These are phyloP conservation scores for Allophyes oxyacanthae DNA, from an alignment of 2,888 invertebrate species.

Conservation along the genomic window DNA sequence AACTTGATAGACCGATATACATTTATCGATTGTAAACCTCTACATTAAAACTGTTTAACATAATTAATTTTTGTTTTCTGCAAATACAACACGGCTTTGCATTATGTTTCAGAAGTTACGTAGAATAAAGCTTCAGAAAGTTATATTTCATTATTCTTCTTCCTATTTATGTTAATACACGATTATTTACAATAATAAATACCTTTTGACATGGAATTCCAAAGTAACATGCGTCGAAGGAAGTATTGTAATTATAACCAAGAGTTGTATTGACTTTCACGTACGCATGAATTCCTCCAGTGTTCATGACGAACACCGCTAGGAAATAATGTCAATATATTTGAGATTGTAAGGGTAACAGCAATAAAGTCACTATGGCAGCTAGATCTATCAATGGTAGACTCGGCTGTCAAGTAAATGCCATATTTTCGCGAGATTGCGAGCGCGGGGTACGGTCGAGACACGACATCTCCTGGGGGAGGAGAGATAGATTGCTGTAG, in stretches of 20 bases:
- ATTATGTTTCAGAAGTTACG: slow-evolving; percentile 32
- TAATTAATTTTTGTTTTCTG: slow-evolving; percentile 47
- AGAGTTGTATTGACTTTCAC: slow-evolving; percentile 30
- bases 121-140: slow-evolving; percentile 13
- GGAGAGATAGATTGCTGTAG: slow-evolving; percentile 72
- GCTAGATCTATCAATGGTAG: slow-evolving; percentile 49
- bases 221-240: slow-evolving; percentile 9
- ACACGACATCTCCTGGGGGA: slow-evolving; percentile 71
- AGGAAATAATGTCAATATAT: slow-evolving; percentile 18
- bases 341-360: slow-evolving; percentile 18
- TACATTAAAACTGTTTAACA: slow-evolving; percentile 48
- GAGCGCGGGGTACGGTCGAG: slow-evolving; percentile 58
- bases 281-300: neutral
- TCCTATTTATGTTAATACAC: slow-evolving; percentile 10
- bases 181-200: slow-evolving; percentile 14
- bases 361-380: slow-evolving; percentile 41
- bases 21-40: slow-evolving; percentile 54
- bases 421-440: slow-evolving; percentile 71
- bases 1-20: slow-evolving; percentile 51
- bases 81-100: slow-evolving; percentile 30
- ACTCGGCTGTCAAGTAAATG: slow-evolving; percentile 62
- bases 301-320: slow-evolving; percentile 12
- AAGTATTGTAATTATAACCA: slow-evolving; percentile 17
- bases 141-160: slow-evolving; percentile 34
- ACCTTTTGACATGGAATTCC: slow-evolving; percentile 8